Percentiles rank a stretch among this genome's conserved stretches.
Evolutionary conservation across 2,888 invertebrate species (phyloP).

Genomic region (Drosophila siamana): DNA sequence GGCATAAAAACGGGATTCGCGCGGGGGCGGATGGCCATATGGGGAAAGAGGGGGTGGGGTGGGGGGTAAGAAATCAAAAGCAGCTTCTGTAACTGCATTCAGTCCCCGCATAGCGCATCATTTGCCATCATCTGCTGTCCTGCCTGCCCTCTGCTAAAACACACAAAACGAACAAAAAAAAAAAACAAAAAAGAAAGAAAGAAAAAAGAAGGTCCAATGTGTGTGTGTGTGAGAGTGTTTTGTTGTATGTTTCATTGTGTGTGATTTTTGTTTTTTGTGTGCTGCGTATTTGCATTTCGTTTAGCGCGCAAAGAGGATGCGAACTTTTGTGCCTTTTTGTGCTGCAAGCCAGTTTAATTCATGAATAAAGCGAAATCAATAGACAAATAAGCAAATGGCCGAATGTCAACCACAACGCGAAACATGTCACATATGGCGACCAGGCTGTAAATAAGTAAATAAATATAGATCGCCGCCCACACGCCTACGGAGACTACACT

Average conservation of each 20-base stretch:
- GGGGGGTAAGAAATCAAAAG: conserved; percentile 23
- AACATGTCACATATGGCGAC: conserved; percentile 66
- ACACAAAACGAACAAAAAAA: conserved; percentile 1
- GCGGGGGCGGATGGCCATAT: background rate
- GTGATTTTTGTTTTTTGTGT: background rate
- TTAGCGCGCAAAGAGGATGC: conserved; percentile 35
- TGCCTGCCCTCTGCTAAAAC: background rate
- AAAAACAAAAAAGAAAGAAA: conserved; percentile 9
- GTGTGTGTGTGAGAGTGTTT: conserved; percentile 12
- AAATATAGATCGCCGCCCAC: conserved; percentile 70
- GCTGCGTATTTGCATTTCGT: conserved; percentile 50
- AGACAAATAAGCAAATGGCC: conserved; percentile 38
- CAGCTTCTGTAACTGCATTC: conserved; percentile 35
- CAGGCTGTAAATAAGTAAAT: conserved; percentile 73
- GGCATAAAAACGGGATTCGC: background rate
- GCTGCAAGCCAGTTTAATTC: conserved; percentile 42
- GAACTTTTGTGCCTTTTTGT: conserved; percentile 25
- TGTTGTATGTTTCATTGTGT: conserved; percentile 15
- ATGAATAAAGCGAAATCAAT: conserved; percentile 68
- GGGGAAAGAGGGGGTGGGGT: no score
- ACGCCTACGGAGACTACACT: conserved; percentile 1
- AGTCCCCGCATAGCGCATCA: conserved; percentile 12
- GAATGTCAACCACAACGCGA: conserved; percentile 69
- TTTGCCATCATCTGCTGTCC: conserved; percentile 26
- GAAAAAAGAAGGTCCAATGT: background rate